A percentile compares a stretch with the other conserved stretches of the same genome.
Evolutionary conservation across 2,797 vertebrate genomes (phyloP).

Genomic region (Leuciscus waleckii): DNA sequence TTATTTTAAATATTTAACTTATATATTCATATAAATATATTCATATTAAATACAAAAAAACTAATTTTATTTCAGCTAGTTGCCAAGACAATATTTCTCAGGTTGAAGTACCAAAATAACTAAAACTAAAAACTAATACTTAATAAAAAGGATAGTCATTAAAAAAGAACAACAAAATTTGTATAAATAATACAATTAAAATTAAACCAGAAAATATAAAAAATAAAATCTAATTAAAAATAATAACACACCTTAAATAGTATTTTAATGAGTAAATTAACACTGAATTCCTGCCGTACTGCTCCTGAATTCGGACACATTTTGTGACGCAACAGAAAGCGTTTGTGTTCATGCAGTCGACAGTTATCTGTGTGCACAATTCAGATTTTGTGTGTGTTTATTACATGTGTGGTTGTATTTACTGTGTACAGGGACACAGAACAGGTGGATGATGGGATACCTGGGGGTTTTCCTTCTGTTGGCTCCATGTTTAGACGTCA

Average conservation of each 20-base stretch:
- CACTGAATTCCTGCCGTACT: neutral
- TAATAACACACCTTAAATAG: neutral
- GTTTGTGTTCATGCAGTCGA: neutral
- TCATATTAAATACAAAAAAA: too few species aligned
- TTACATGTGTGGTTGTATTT: conserved; percentile 46
- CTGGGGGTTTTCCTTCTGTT: conserved; percentile 62
- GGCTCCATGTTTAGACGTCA: conserved; percentile 51
- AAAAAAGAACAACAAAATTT: neutral
- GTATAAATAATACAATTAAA: too few species aligned
- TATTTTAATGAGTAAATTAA: neutral
- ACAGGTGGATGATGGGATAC: conserved; percentile 62
- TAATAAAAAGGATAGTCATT: neutral
- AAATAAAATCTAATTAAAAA: too few species aligned
- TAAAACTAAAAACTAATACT: neutral
- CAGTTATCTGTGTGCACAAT: neutral
- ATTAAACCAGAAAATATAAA: neutral
- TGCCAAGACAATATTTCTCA: too few species aligned
- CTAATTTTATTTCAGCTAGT: neutral
- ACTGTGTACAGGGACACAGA: conserved; percentile 50
- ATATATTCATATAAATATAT: too few species aligned
- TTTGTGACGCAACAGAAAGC: neutral
- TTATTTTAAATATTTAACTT: too few species aligned
- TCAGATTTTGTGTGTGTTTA: neutral
- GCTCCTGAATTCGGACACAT: neutral
- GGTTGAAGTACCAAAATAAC: too few species aligned